A percentile compares a stretch with the other conserved stretches of the same genome.
Evolutionary conservation across 2,113 vertebrate genomes (phyloP).

Genomic region (Rattus rattus): DNA sequence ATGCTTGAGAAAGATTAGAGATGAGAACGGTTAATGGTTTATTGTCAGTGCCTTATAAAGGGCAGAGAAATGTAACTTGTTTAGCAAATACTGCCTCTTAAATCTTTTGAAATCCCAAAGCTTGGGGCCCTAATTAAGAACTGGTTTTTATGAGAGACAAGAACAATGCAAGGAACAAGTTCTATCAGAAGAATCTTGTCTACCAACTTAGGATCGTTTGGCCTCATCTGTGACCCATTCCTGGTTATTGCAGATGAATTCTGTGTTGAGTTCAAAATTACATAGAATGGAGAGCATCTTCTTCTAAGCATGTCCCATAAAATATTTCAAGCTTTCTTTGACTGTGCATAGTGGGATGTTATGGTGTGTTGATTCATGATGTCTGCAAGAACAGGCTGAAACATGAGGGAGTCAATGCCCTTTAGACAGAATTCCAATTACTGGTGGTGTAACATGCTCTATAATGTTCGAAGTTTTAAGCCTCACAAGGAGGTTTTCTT

Average conservation of each 20-base stretch:
- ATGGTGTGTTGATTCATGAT: background rate
- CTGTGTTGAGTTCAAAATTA: background rate
- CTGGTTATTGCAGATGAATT: background rate
- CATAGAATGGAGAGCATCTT: background rate
- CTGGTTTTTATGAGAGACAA: background rate
- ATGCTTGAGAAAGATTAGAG: background rate
- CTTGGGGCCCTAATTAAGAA: background rate
- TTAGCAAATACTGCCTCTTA: background rate
- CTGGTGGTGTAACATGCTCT: background rate
- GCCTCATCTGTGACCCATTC: conserved; percentile 5
- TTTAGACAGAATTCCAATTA: background rate
- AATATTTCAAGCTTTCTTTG: background rate
- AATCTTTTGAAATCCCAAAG: background rate
- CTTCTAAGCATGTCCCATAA: background rate
- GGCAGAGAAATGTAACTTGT: background rate
- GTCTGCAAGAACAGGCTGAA: background rate
- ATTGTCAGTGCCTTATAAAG: background rate
- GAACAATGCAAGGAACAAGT: background rate
- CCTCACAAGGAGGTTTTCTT: background rate
- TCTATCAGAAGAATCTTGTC: background rate
- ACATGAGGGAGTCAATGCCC: background rate
- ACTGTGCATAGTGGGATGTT: background rate
- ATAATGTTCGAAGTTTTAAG: background rate
- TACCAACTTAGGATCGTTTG: background rate
- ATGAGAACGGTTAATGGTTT: background rate